These are phyloP conservation scores for Conistra vaccinii DNA, from an alignment of 2,888 invertebrate genomes.

Conservation along the genomic window DNA sequence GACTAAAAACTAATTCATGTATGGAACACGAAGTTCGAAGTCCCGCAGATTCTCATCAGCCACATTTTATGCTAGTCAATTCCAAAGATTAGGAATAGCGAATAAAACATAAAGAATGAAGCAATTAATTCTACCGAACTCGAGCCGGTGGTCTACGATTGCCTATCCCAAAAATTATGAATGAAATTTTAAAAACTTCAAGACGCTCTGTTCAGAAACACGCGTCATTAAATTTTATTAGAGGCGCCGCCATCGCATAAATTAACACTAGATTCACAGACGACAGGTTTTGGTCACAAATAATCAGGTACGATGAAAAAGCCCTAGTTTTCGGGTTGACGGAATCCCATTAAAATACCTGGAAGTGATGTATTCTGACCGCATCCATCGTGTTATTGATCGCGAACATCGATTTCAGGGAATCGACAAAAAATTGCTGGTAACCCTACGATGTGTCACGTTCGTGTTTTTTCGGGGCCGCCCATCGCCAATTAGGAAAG, in stretches of 20 bases:
- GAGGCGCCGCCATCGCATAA: conserved; percentile 74
- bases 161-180: conserved; percentile 61
- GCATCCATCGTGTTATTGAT: conserved; percentile 67
- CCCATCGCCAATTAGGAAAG: conserved; percentile 53
- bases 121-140: conserved; percentile 54
- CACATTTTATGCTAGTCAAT: conserved; percentile 54
- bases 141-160: conserved; percentile 50
- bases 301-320: conserved; percentile 57
- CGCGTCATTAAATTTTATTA: conserved; percentile 73
- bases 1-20: conserved; percentile 23
- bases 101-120: conserved; percentile 60
- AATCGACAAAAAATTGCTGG: conserved; percentile 70
- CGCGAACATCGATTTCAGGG: conserved; percentile 71
- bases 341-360: conserved; percentile 78
- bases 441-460: conserved; percentile 59
- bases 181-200: conserved; percentile 65
- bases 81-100: conserved; percentile 39
- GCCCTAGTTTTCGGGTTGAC: conserved; percentile 68
- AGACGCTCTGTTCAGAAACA: conserved; percentile 62
- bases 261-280: conserved; percentile 81
- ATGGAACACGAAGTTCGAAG: conserved; percentile 14
- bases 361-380: conserved; percentile 70
- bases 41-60: conserved; percentile 32
- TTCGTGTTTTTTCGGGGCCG: conserved; percentile 55
- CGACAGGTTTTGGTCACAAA: conserved; percentile 73